Percentiles rank a stretch among this genome's conserved stretches.
Evolutionary conservation across 1,140 invertebrate species (phyloP).

Genomic region (Argopecten irradians): DNA sequence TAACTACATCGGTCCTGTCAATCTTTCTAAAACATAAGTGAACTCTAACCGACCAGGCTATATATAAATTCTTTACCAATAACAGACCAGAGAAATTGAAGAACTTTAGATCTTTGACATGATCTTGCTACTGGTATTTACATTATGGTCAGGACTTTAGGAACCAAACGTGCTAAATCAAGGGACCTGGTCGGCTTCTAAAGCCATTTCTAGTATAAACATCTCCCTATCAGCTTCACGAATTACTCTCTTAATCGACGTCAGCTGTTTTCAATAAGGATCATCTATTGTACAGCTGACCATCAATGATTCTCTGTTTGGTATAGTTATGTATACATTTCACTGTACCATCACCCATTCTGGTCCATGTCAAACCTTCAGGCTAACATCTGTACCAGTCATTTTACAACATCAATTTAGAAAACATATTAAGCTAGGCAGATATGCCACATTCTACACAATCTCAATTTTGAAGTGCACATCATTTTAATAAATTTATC

Average conservation of each 20-base stretch:
- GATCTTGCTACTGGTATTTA: not conserved
- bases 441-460: not conserved
- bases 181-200: not conserved
- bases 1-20: not conserved
- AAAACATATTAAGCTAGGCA: not conserved
- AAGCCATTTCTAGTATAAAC: not conserved
- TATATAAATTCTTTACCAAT: not conserved
- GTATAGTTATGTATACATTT: not conserved
- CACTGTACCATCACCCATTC: not conserved
- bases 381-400: not conserved
- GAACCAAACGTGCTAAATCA: not conserved
- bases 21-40: not conserved
- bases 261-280: slow-evolving; percentile 8
- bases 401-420: not conserved
- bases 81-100: not conserved
- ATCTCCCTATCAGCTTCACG: not conserved
- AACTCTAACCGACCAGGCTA: not conserved
- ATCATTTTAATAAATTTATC: not conserved
- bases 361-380: not conserved
- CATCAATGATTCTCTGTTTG: not conserved
- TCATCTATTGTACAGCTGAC: not conserved
- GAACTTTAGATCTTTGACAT: not conserved
- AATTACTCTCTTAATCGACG: not conserved
- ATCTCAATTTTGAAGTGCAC: not conserved
- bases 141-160: not conserved